Evolutionary conservation across 2,113 vertebrate species (phyloP).

Genomic region (Pseudolaguvia tuberculata): DNA sequence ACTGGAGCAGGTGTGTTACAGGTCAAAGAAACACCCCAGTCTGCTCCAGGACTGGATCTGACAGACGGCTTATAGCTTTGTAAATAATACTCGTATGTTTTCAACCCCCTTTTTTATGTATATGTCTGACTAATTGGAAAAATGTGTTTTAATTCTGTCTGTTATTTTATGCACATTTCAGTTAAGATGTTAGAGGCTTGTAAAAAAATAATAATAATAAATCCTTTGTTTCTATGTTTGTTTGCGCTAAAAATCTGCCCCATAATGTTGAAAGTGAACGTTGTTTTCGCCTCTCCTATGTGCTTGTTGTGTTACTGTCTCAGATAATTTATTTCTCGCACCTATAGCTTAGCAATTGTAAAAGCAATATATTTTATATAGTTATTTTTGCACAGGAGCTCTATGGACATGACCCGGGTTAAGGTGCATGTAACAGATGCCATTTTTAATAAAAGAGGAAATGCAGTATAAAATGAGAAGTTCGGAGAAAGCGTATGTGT

Average conservation of each 20-base stretch:
- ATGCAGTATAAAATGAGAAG: constrained; percentile 53
- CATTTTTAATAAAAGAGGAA: constrained; percentile 64
- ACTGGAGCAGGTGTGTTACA: constrained; percentile 5
- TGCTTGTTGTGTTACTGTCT: constrained; percentile 77
- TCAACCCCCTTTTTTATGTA: constrained; percentile 60
- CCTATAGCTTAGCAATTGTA: constrained; percentile 80
- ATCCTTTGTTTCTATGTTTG: constrained; percentile 72
- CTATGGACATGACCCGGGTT: constrained; percentile 56
- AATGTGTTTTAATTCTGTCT: constrained; percentile 58
- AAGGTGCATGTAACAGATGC: constrained; percentile 67
- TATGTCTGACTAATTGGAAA: constrained; percentile 61
- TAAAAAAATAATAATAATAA: constrained; percentile 55
- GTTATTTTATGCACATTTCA: constrained; percentile 62
- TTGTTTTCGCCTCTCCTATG: constrained; percentile 56
- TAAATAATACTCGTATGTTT: constrained; percentile 63
- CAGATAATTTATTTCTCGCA: constrained; percentile 89
- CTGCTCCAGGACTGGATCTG: constrained; percentile 2
- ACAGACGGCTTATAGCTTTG: constrained; percentile 58
- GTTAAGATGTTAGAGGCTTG: constrained; percentile 60
- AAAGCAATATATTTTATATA: constrained; percentile 87
- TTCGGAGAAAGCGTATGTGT: constrained; percentile 41
- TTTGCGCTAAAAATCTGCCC: constrained; percentile 69
- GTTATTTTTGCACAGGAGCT: constrained; percentile 90
- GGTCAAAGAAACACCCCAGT: constrained; percentile 9
- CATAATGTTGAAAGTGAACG: constrained; percentile 62